Evolutionary conservation across 2,797 vertebrate genomes (phyloP).

Genomic region (Phrynocephalus guinanensis): DNA sequence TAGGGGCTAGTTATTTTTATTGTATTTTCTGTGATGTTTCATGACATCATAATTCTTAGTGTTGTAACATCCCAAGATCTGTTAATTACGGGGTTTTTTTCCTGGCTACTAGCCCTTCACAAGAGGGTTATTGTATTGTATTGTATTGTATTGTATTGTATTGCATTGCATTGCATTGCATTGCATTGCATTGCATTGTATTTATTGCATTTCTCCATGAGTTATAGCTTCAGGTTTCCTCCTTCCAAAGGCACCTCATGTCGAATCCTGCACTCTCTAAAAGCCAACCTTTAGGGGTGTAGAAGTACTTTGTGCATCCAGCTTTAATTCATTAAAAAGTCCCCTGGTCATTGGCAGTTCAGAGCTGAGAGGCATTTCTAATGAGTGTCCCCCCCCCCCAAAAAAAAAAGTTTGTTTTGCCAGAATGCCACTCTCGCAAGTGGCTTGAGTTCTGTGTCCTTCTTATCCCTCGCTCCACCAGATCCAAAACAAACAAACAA

Average conservation of each 20-base stretch:
- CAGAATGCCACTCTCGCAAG: background rate
- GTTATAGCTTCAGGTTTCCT: background rate
- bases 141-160: too few relatives aligned
- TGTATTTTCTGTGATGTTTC: background rate
- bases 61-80: background rate
- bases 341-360: background rate
- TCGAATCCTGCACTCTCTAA: background rate
- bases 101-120: too few relatives aligned
- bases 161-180: too few relatives aligned
- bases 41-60: background rate
- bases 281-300: too few relatives aligned
- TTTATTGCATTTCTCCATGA: background rate
- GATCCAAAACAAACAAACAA: too few relatives aligned
- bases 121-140: too few relatives aligned
- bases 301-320: background rate
- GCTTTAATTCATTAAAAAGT: background rate
- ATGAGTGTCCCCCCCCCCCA: too few relatives aligned
- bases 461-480: accelerated
- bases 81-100: too few relatives aligned
- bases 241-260: background rate
- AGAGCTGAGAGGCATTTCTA: background rate
- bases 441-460: too few relatives aligned
- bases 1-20: background rate
- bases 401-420: background rate
- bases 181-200: too few relatives aligned